phyloP scores from a whole-genome alignment of 2,888 invertebrate genomes.

The Dromius quadrimaculatus region DNA sequence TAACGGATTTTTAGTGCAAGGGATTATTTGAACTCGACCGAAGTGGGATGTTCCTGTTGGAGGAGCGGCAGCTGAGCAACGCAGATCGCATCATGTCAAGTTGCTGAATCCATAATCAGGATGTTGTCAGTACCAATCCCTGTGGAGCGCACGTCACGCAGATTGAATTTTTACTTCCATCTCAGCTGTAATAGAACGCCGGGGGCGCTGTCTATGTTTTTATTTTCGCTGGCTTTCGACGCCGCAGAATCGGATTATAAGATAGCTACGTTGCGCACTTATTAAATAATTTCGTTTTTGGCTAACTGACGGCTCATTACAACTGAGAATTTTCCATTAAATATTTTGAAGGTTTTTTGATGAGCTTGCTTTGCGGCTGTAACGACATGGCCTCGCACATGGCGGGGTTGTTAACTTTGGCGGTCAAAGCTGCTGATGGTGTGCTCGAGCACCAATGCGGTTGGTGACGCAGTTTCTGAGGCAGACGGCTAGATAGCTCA shows the following conservation, averaged over 20 bases:
- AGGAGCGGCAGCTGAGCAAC: constrained; percentile 13
- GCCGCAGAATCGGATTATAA: constrained; percentile 40
- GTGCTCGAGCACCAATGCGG: too few relatives aligned
- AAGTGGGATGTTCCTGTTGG: constrained; percentile 17
- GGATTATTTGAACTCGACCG: too few relatives aligned
- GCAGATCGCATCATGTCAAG: constrained; percentile 50
- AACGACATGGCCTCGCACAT: too few relatives aligned
- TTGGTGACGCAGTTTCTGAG: too few relatives aligned
- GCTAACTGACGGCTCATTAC: constrained; percentile 19
- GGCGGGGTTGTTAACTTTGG: too few relatives aligned
- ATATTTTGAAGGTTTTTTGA: not conserved
- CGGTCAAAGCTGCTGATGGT: too few relatives aligned
- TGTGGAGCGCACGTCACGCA: constrained; percentile 40
- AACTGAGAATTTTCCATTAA: not conserved
- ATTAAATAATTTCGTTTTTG: constrained; percentile 36
- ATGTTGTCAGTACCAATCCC: constrained; percentile 52
- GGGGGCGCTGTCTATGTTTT: constrained; percentile 23
- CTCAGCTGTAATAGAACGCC: constrained; percentile 49
- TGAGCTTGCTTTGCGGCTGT: not conserved
- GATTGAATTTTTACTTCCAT: constrained; percentile 52
- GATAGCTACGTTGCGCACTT: constrained; percentile 25
- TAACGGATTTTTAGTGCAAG: too few relatives aligned
- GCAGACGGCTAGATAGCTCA: too few relatives aligned
- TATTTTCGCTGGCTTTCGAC: constrained; percentile 35
- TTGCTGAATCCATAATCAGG: constrained; percentile 51